A percentile compares a stretch with the other conserved stretches of the same genome.
Evolutionary conservation across 2,888 invertebrate species (phyloP).

Genomic region (Strigamia crassipes): DNA sequence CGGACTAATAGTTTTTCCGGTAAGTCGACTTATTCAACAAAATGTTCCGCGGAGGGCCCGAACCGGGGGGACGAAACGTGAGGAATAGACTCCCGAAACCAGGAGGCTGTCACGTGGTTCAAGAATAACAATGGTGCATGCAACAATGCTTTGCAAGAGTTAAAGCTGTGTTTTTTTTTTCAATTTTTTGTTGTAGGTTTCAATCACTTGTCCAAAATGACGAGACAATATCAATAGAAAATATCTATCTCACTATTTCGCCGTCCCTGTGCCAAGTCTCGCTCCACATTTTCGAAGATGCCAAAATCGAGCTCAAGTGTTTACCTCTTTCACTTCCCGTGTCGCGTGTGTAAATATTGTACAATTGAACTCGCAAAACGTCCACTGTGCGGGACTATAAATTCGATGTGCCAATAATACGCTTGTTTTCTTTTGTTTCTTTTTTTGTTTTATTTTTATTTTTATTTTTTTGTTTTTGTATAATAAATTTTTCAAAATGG

Average conservation of each 20-base stretch:
- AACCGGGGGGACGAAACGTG: no score
- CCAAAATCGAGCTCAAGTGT: slow-evolving; percentile 18
- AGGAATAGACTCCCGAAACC: no score
- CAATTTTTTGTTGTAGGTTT: background rate
- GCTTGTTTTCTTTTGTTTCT: background rate
- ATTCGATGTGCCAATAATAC: slow-evolving; percentile 11
- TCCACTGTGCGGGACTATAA: background rate
- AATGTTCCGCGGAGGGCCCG: no score
- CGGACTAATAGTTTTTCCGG: slow-evolving; percentile 5
- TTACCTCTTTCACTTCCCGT: slow-evolving; percentile 6
- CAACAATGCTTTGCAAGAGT: no score
- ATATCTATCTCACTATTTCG: background rate
- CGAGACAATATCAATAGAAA: background rate
- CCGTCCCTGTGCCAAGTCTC: slow-evolving; percentile 15
- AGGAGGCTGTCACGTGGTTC: no score
- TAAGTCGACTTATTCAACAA: background rate
- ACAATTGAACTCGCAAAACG: background rate
- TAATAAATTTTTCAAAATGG: background rate
- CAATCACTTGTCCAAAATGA: background rate
- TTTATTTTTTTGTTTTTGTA: background rate
- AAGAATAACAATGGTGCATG: no score
- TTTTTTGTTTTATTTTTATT: background rate
- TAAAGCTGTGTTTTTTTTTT: background rate
- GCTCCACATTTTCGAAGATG: background rate
- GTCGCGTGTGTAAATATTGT: slow-evolving; percentile 6